Percentiles rank a stretch among this genome's conserved stretches.
Conservation (phyloP, 2,113 vertebrate species). For the Chamaetylas fuelleborni region DNA sequence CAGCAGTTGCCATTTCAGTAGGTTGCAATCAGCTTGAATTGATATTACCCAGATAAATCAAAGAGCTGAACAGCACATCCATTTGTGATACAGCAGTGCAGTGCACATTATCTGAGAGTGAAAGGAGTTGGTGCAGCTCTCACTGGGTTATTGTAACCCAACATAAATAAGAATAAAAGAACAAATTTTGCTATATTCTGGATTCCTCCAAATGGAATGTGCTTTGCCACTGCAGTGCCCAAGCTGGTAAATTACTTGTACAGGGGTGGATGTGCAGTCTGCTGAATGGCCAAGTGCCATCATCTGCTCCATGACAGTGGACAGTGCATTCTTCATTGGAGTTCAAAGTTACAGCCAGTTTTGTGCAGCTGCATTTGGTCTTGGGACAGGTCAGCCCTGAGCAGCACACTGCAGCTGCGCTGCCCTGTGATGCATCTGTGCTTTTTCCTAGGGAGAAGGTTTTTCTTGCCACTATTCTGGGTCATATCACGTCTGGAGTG, state of each 20-base stretch:
- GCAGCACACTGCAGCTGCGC: not conserved
- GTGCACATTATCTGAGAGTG: not conserved
- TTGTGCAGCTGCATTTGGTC: not conserved
- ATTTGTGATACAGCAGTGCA: not conserved
- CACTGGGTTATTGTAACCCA: not conserved
- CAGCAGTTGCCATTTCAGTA: conserved; percentile 35
- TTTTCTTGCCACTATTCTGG: not conserved
- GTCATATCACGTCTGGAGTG: not conserved
- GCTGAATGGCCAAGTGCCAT: no score
- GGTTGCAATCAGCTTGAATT: conserved; percentile 39
- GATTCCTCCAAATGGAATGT: not conserved
- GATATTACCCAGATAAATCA: conserved; percentile 44
- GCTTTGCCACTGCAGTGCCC: not conserved
- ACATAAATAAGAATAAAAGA: not conserved
- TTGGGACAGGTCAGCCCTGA: not conserved
- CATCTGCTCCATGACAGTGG: no score
- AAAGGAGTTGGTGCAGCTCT: not conserved
- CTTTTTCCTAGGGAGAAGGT: not conserved
- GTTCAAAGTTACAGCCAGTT: not conserved
- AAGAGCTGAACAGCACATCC: not conserved
- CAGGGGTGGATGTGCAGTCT: not conserved
- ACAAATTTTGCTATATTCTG: not conserved
- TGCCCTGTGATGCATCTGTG: not conserved
- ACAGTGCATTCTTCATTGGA: not conserved
- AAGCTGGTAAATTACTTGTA: not conserved